Conservation (phyloP, 2,797 vertebrate genomes). For the Enteromius radiatus region DNA sequence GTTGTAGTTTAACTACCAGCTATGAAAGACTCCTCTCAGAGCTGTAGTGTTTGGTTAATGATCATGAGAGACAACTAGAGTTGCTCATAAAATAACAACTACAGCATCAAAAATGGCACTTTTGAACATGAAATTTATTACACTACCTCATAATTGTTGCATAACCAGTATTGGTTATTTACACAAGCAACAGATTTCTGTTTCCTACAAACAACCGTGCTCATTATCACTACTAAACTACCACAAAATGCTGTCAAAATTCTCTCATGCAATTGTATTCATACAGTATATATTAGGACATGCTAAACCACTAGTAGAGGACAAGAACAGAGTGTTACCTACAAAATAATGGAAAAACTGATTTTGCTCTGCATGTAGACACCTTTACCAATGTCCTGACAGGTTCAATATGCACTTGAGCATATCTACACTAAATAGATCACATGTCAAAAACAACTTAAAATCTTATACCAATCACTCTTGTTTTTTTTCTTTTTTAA, state of each 20-base stretch:
- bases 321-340: neutral
- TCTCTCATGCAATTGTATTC: neutral
- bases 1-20: slow-evolving; percentile 38
- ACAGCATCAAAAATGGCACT: neutral
- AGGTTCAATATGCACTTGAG: neutral
- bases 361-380: neutral
- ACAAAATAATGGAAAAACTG: neutral
- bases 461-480: neutral
- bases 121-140: neutral
- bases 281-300: neutral
- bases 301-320: neutral
- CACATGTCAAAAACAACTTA: neutral
- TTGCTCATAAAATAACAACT: neutral
- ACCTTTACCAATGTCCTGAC: neutral
- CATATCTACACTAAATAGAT: neutral
- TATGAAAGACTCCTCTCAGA: slow-evolving; percentile 3
- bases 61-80: neutral
- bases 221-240: neutral
- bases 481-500: neutral
- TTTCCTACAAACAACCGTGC: neutral
- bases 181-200: neutral
- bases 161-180: neutral
- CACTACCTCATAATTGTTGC: neutral
- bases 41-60: slow-evolving; percentile 19
- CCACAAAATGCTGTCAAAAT: neutral